phyloP scores from a whole-genome alignment of 1,140 invertebrate genomes.

The Nomia melanderi region DNA sequence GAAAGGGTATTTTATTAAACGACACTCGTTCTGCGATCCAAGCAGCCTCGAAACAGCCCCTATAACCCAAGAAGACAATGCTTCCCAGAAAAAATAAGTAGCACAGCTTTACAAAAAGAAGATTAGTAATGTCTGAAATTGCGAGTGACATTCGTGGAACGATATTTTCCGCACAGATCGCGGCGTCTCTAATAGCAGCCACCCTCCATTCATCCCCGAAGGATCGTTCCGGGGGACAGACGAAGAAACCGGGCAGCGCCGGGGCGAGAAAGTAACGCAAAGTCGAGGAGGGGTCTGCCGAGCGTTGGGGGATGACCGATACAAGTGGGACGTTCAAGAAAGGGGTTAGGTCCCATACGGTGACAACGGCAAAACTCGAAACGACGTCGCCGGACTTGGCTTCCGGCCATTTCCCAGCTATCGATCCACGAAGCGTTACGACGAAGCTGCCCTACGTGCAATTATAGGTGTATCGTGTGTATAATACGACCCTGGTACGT shows the following conservation, averaged over 20 bases:
- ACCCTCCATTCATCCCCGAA: conserved; percentile 28
- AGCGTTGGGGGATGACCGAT: conserved; percentile 58
- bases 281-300: conserved; percentile 37
- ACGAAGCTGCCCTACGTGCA: conserved; percentile 75
- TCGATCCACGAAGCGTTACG: conserved; percentile 79
- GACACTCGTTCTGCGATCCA: no score
- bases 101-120: no score
- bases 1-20: no score
- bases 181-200: neutral
- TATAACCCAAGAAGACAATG: no score
- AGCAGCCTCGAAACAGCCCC: no score
- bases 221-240: conserved; percentile 18
- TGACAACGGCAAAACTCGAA: conserved; percentile 80
- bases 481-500: conserved; percentile 55
- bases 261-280: conserved; percentile 15
- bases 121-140: no score
- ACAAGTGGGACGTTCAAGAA: conserved; percentile 72
- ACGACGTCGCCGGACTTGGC: conserved; percentile 79
- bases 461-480: conserved; percentile 77
- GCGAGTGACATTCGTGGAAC: no score
- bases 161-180: no score
- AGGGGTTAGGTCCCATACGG: conserved; percentile 70
- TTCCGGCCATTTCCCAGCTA: conserved; percentile 80
- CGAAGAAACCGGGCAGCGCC: neutral
- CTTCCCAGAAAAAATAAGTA: no score